Base-by-base conservation (phyloP, 2,797 vertebrate species). In the Mycteria americana region DNA sequence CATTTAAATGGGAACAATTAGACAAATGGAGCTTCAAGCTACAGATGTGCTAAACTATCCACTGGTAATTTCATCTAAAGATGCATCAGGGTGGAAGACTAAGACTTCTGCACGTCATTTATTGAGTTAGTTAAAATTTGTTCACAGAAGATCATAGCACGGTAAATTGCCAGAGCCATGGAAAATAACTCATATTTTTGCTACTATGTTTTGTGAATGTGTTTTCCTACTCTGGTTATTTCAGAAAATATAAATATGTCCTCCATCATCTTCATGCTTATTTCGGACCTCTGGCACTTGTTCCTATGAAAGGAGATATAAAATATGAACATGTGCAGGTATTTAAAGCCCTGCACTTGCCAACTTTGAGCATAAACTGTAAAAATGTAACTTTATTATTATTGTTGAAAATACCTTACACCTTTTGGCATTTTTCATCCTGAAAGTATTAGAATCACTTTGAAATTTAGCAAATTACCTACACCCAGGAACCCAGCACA, bases 1-100 rank as follows among this genome's bases (percentile, higher is more conserved):
- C 56, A 91, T 68, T 89, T 91, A 93, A 92, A 95, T 54, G 27
- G 22, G 39, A 93, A 73, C 11, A 39, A 83, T 97, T 93, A 96
- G 46, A 92, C 41, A 89, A 93, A 75, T 89, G 41, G 60, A 75
- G 12, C 68, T 95, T 92, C 56, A 89, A 88, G 70, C 37, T 88
- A 33, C 54, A 88, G 37, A 88, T 85, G 27, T 90, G 30, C 28
- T 79, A 83, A 88, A 23, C 17, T 89, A 33, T 79, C 54, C 67
- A 77, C 11, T 81, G 45, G 15, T 51, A 76, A 91, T 92, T 89
- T 87, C 11, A 57, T 74, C 54, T 75, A 57, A 90, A 85, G 72
- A 77, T 81, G 27, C 18, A 46, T 45, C 65, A 69, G 37, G 28
- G 39, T 84, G 21, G 45, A 86, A 81, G 63, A 69, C 18, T 79